Evolutionary conservation across 2,113 vertebrate species (phyloP), one percentile per base, ranked within the genome.

Genomic region (Theristicus caerulescens): DNA sequence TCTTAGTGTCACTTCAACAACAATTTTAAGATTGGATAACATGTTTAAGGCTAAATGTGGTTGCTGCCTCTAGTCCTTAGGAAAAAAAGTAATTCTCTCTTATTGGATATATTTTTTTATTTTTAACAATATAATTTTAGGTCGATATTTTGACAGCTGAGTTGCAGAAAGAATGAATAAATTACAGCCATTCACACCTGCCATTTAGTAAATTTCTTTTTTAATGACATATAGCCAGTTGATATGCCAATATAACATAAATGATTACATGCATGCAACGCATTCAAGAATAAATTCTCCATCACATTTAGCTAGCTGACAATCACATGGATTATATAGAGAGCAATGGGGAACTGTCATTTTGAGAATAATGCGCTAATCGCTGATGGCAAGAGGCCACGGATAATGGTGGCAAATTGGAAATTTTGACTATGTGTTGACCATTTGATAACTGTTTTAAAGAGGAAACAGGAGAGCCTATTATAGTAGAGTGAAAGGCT

Each of bases 131-230:
- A 46, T 58, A 87, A 92, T 79, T 93, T 93, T 64, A 44, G 83
- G 22, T 52, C 80, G 77, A 49, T 93, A 91, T 92, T 94, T 89
- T 92, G 94, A 91, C 95, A 97, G 78, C 73, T 34, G 58, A 96
- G 25, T 67, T 89, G 42, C 57, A 72, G 77, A 70, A 94, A 87
- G 77, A 95, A 79, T 94, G 54, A 97, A 87, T 94, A 96, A 93
- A 95, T 93, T 94, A 72, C 83, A 94, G 46, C 73, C 46, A 70
- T 86, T 87, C 94, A 72, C 95, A 85, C 91, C 93, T 95, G 91
- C 77, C 91, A 94, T 82, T 95, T 81, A 88, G 51, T 47, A 67
- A 49, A 90, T 90, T 65, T 59, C 24, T 62, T 88, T 94, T 82
- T 90, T 87, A 85, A 87, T 94, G 73, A 54, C 77, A 85, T 79